phyloP scores from a whole-genome alignment of 2,888 invertebrate species.

The Conomelus anceps region DNA sequence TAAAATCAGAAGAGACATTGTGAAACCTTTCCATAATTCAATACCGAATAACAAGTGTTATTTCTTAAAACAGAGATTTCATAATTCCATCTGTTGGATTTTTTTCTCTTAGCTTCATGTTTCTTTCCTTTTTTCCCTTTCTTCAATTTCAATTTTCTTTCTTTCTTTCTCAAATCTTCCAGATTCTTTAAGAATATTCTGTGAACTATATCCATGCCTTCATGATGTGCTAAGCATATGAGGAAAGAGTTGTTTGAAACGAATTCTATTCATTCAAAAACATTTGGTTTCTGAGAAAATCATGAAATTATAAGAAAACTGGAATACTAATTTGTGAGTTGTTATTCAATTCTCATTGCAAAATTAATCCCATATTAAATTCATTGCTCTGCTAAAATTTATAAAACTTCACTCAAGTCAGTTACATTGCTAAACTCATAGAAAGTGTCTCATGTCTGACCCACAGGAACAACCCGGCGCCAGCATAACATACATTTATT shows the following conservation, averaged over 20 bases:
- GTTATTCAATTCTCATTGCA: neutral
- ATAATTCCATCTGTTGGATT: too few species aligned
- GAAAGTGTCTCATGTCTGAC: slow-evolving; percentile 25
- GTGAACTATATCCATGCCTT: too few species aligned
- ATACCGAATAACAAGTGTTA: too few species aligned
- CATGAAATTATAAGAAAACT: neutral
- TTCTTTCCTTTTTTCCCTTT: too few species aligned
- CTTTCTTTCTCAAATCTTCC: neutral
- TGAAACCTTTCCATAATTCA: too few species aligned
- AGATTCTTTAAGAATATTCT: neutral
- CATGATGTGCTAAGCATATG: too few species aligned
- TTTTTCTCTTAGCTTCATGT: too few species aligned
- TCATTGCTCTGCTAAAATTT: neutral
- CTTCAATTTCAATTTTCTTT: neutral
- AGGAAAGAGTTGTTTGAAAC: too few species aligned
- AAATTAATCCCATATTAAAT: neutral
- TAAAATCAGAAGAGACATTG: too few species aligned
- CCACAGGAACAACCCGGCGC: slow-evolving; percentile 34
- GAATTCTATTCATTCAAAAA: too few species aligned
- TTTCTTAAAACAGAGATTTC: too few species aligned
- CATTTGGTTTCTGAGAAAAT: too few species aligned
- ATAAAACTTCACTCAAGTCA: neutral
- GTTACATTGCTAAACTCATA: neutral
- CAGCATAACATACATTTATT: slow-evolving; percentile 81
- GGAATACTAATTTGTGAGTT: neutral